Evolutionary conservation across 1,140 invertebrate genomes (phyloP).

Genomic region (Drosophila rhopaloa): DNA sequence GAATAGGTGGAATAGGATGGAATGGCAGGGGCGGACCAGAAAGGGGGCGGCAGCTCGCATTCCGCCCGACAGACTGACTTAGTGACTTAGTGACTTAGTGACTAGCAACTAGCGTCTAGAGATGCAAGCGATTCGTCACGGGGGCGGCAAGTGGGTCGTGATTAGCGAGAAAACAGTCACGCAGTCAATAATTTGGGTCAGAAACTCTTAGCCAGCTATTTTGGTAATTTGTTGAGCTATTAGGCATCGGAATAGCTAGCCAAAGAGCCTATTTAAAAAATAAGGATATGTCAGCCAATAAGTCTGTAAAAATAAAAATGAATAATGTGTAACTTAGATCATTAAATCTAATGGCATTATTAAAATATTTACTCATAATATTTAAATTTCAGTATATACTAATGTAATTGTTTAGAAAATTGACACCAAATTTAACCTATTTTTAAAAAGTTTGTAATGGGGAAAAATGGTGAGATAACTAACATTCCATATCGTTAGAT

Average conservation of each 20-base stretch:
- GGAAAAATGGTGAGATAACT: too few species aligned
- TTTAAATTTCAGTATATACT: too few species aligned
- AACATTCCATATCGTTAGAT: too few species aligned
- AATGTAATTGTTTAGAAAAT: too few species aligned
- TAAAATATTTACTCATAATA: too few species aligned
- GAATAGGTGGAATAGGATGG: slow-evolving; percentile 2
- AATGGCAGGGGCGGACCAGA: slow-evolving; percentile 5
- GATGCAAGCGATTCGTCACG: slow-evolving; percentile 45
- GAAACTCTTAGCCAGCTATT: slow-evolving; percentile 14
- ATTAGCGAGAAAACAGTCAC: slow-evolving; percentile 47
- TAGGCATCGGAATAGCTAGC: neutral
- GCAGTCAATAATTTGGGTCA: slow-evolving; percentile 19
- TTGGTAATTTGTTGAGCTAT: slow-evolving; percentile 15
- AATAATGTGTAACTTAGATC: too few species aligned
- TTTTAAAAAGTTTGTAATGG: too few species aligned
- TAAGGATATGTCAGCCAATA: too few species aligned
- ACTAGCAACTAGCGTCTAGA: slow-evolving; percentile 35
- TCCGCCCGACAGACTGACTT: slow-evolving; percentile 66
- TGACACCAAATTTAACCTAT: too few species aligned
- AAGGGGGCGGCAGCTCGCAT: slow-evolving; percentile 36
- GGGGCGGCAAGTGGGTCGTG: slow-evolving; percentile 43
- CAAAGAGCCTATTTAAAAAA: neutral
- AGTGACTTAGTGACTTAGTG: slow-evolving; percentile 48
- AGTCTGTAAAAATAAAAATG: neutral
- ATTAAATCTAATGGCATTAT: too few species aligned